Conservation (phyloP, 2,113 vertebrate species). For the Embiotoca jacksoni region DNA sequence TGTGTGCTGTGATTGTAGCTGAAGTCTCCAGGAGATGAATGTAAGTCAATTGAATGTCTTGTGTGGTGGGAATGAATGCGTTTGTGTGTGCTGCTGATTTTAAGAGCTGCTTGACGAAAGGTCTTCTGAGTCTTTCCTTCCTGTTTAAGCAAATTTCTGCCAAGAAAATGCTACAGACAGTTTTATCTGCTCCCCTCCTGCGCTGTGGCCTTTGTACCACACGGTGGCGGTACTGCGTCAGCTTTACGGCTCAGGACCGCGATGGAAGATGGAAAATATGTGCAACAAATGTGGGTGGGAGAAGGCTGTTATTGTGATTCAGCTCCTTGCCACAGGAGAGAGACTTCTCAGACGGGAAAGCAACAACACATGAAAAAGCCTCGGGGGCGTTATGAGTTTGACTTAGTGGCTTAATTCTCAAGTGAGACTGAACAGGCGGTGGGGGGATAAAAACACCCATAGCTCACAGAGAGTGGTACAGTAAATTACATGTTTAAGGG, state of each 20-base stretch:
- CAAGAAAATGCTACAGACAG: not conserved
- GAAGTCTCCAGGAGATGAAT: not conserved
- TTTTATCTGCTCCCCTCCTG: not conserved
- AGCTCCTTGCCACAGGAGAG: slow-evolving; percentile 58
- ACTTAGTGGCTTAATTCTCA: slow-evolving; percentile 57
- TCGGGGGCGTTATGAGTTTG: slow-evolving; percentile 57
- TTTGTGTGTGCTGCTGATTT: not conserved
- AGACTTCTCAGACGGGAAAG: slow-evolving; percentile 49
- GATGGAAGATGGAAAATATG: slow-evolving; percentile 33
- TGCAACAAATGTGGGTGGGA: slow-evolving; percentile 18
- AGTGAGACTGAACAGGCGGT: slow-evolving; percentile 16
- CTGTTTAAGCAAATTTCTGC: too few species aligned
- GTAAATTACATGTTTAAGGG: slow-evolving; percentile 50
- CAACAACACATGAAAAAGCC: slow-evolving; percentile 50
- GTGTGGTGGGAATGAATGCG: not conserved
- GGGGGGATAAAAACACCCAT: slow-evolving; percentile 13
- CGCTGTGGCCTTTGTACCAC: slow-evolving; percentile 36
- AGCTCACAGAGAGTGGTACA: slow-evolving; percentile 33
- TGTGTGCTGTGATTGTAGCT: too few species aligned
- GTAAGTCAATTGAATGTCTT: too few species aligned
- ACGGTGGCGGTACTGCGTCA: slow-evolving; percentile 55
- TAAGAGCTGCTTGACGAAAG: not conserved
- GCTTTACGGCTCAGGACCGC: not conserved
- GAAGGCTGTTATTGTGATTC: slow-evolving; percentile 63
- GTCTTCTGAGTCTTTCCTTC: slow-evolving; percentile 23